phyloP scores from a whole-genome alignment of 2,113 vertebrate species.

The Callaeas wilsoni region DNA sequence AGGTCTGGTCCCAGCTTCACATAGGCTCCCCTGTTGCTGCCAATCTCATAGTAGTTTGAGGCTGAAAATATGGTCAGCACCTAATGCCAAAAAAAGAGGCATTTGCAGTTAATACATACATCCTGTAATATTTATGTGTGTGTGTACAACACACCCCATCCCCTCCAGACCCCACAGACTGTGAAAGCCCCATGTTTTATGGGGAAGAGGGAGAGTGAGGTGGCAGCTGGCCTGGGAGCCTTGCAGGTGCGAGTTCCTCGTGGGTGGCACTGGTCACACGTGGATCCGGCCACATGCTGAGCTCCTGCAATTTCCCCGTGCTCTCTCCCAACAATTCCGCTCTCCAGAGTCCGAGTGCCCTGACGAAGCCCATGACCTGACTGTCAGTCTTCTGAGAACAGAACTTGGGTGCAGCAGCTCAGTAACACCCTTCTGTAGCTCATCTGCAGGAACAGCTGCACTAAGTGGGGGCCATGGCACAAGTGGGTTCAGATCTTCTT shows the following conservation, averaged over 20 bases:
- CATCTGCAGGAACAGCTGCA: neutral
- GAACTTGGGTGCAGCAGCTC: neutral
- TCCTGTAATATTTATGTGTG: rapidly evolving
- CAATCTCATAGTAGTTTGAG: constrained; percentile 93
- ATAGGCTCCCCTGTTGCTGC: constrained; percentile 93
- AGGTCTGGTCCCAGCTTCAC: constrained; percentile 86
- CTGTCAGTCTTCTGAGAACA: neutral
- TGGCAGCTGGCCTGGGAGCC: neutral
- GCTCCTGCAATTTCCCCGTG: neutral
- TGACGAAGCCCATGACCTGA: neutral
- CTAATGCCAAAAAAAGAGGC: constrained; percentile 57
- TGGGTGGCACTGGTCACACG: rapidly evolving
- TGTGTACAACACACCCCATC: neutral
- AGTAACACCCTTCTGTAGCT: neutral
- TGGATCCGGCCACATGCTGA: neutral
- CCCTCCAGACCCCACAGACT: neutral
- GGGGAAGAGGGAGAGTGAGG: neutral
- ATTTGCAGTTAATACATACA: neutral
- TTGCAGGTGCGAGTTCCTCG: rapidly evolving
- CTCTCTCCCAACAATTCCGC: rapidly evolving
- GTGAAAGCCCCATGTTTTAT: neutral
- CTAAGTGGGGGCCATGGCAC: neutral
- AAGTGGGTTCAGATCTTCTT: neutral
- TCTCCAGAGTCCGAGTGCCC: neutral
- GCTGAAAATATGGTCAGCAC: constrained; percentile 96